Percentiles rank a stretch among this genome's conserved stretches.
phyloP scores from a whole-genome alignment of 2,797 vertebrate species.

The Phoebastria nigripes region DNA sequence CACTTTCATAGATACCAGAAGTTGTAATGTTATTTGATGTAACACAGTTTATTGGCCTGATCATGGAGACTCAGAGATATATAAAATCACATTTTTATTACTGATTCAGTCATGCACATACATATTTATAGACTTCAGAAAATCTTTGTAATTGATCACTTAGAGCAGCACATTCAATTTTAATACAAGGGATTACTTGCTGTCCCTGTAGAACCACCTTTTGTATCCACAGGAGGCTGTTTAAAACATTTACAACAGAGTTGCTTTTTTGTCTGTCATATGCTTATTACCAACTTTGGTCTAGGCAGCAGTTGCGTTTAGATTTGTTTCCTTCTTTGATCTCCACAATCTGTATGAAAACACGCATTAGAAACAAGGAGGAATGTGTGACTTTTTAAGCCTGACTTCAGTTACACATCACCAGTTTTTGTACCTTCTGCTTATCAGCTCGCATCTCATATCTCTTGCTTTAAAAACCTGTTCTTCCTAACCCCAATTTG shows the following conservation, averaged over 20 bases:
- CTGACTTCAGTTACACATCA: neutral
- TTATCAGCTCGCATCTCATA: neutral
- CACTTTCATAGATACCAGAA: neutral
- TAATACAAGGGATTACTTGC: neutral
- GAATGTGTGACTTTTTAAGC: neutral
- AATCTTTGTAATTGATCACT: neutral
- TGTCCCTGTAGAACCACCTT: neutral
- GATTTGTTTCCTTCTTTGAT: slow-evolving; percentile 9
- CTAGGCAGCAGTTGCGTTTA: neutral
- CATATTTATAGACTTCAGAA: slow-evolving; percentile 2
- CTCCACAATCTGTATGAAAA: neutral
- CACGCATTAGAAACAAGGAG: neutral
- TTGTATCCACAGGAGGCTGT: neutral
- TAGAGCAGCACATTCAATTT: neutral
- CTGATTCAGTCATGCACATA: neutral
- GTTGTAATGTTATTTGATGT: neutral
- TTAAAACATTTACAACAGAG: neutral
- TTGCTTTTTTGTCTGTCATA: neutral
- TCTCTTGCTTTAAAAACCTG: neutral
- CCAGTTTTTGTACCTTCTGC: neutral
- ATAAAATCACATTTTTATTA: slow-evolving; percentile 22
- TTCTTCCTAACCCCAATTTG: neutral
- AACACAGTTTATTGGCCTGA: neutral
- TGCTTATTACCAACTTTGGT: neutral
- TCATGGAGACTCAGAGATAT: neutral